Evolutionary conservation across 2,797 vertebrate species (phyloP).

Genomic region (Heteromormyrus szaboi): DNA sequence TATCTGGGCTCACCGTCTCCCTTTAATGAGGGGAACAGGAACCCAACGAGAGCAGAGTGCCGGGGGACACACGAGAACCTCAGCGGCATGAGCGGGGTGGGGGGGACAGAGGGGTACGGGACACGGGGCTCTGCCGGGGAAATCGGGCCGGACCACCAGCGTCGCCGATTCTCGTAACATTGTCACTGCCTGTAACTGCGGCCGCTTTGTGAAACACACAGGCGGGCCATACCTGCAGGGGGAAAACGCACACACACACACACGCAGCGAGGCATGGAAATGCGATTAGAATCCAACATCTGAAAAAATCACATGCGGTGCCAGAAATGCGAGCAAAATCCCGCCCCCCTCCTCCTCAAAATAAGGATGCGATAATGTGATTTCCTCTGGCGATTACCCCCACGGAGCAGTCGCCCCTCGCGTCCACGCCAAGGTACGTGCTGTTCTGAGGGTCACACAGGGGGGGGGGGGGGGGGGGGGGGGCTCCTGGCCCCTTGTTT

Average conservation of each 20-base stretch:
- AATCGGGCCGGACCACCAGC: slow-evolving; percentile 67
- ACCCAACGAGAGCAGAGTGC: slow-evolving; percentile 39
- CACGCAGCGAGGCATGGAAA: slow-evolving; percentile 28
- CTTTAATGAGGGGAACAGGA: slow-evolving; percentile 21
- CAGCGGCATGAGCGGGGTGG: slow-evolving; percentile 41
- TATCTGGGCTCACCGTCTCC: background rate
- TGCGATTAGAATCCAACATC: background rate
- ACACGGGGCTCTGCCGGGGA: slow-evolving; percentile 26
- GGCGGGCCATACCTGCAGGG: background rate
- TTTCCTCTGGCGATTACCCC: background rate
- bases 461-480: background rate
- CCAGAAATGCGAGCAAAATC: background rate
- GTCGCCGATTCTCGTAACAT: slow-evolving; percentile 36
- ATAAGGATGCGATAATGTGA: background rate
- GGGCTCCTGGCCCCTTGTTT: slow-evolving; percentile 14
- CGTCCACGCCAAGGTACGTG: slow-evolving; percentile 12
- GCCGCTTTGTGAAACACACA: slow-evolving; percentile 27
- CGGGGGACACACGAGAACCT: slow-evolving; percentile 48
- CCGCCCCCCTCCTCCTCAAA: background rate
- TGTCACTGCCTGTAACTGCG: slow-evolving; percentile 40
- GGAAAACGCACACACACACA: slow-evolving; percentile 53
- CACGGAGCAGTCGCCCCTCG: slow-evolving; percentile 4
- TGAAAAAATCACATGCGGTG: background rate
- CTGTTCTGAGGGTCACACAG: slow-evolving; percentile 26
- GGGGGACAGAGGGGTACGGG: slow-evolving; percentile 30